Percentiles rank a stretch among this genome's conserved stretches.
phyloP scores from a whole-genome alignment of 2,888 invertebrate species.

The Eupithecia centaureata region DNA sequence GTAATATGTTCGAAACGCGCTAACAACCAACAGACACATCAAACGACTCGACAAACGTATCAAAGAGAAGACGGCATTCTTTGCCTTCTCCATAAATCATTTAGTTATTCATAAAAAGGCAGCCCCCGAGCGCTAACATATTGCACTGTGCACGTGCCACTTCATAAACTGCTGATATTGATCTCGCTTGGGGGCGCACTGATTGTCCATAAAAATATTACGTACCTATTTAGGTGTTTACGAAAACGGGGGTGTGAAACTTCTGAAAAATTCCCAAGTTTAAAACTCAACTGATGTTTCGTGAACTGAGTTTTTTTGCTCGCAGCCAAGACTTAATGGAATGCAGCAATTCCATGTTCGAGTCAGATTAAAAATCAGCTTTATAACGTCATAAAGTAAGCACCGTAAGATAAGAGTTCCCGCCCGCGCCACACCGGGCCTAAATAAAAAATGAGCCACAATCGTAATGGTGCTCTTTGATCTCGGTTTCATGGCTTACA shows the following conservation, averaged over 20 bases:
- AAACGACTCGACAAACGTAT: constrained; percentile 11
- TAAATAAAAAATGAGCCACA: constrained; percentile 84
- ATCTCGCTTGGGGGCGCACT: constrained; percentile 66
- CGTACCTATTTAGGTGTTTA: constrained; percentile 24
- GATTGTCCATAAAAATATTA: constrained; percentile 74
- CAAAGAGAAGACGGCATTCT: constrained; percentile 22
- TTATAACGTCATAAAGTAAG: constrained; percentile 82
- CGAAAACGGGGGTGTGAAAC: constrained; percentile 15
- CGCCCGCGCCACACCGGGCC: constrained; percentile 59
- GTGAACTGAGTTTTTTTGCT: background rate
- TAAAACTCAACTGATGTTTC: background rate
- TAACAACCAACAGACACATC: constrained; percentile 16
- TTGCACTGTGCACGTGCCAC: constrained; percentile 80
- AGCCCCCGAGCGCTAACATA: constrained; percentile 70
- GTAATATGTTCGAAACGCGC: background rate
- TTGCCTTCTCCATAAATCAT: constrained; percentile 76
- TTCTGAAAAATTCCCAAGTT: background rate
- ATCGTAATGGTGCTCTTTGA: constrained; percentile 82
- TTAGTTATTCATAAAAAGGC: constrained; percentile 82
- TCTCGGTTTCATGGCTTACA: constrained; percentile 81
- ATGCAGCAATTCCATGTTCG: constrained; percentile 66
- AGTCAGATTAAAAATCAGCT: constrained; percentile 83
- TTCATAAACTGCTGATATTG: constrained; percentile 80
- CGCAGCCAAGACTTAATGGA: constrained; percentile 49
- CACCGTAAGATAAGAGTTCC: constrained; percentile 79